These are phyloP conservation scores for Xiphophorus maculatus DNA, from an alignment of 2,113 vertebrate genomes.

Conservation along the genomic window DNA sequence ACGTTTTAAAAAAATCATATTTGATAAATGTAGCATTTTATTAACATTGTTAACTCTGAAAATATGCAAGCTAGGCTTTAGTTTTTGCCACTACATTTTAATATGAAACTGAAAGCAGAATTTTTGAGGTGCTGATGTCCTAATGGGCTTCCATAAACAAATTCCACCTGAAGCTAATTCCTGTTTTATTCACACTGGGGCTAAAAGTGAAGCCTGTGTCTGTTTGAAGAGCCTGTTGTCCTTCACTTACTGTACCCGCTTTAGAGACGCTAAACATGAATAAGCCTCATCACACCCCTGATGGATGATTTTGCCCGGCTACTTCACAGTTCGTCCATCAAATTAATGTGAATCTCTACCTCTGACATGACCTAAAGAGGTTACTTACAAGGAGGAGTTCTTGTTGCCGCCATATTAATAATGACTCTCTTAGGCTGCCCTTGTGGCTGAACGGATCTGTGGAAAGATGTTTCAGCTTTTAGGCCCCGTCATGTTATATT, in stretches of 20 bases:
- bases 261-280: not conserved
- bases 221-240: constrained; percentile 1
- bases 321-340: constrained; percentile 38
- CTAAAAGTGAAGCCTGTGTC: not conserved
- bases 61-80: too few relatives aligned
- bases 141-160: not conserved
- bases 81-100: not conserved
- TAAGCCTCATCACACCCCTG: not conserved
- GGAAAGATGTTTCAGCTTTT: not conserved
- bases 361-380: constrained; percentile 16
- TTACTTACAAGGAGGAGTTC: constrained; percentile 22
- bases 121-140: not conserved
- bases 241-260: constrained; percentile 25
- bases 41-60: too few relatives aligned
- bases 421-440: not conserved
- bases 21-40: too few relatives aligned
- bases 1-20: too few relatives aligned
- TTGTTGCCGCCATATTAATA: constrained; percentile 10
- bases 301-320: constrained; percentile 29
- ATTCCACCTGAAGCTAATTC: not conserved
- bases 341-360: constrained; percentile 18
- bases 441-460: not conserved
- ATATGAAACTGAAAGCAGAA: too few relatives aligned
- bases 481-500: not conserved
- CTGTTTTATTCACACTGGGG: not conserved